Conservation (phyloP, 2,888 invertebrate genomes). For the Harpalus rufipes region DNA sequence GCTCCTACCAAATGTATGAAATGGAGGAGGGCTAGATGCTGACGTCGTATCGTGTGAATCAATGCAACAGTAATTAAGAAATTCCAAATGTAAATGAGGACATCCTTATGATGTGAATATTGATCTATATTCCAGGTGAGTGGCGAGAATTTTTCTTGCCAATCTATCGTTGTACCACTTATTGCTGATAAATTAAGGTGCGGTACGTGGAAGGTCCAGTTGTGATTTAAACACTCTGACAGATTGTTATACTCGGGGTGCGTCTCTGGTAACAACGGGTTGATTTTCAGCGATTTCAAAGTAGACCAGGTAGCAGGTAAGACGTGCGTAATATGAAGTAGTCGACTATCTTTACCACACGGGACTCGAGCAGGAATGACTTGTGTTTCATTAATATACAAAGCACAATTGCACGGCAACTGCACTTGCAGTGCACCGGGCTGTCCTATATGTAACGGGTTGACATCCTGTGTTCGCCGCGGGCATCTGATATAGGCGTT, state of each 20-base stretch:
- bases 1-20: too few species aligned
- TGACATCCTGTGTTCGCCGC: background rate
- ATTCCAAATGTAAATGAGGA: background rate
- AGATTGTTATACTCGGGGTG: background rate
- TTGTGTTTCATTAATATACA: background rate
- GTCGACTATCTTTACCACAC: conserved; percentile 12
- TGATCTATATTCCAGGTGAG: background rate
- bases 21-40: too few species aligned
- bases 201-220: background rate
- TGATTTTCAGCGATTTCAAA: background rate
- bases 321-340: background rate
- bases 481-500: too few species aligned
- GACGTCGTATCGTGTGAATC: too few species aligned
- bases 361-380: background rate
- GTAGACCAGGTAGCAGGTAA: conserved; percentile 20
- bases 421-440: conserved; percentile 27
- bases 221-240: background rate
- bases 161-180: background rate
- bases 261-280: background rate
- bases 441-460: conserved; percentile 20
- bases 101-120: background rate
- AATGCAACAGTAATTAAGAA: background rate
- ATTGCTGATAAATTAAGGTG: conserved; percentile 13
- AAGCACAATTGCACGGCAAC: conserved; percentile 24
- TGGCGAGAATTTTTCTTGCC: background rate